A percentile compares a stretch with the other conserved stretches of the same genome.
Evolutionary conservation across 1,140 invertebrate species (phyloP).

Genomic region (Sinonovacula constricta): DNA sequence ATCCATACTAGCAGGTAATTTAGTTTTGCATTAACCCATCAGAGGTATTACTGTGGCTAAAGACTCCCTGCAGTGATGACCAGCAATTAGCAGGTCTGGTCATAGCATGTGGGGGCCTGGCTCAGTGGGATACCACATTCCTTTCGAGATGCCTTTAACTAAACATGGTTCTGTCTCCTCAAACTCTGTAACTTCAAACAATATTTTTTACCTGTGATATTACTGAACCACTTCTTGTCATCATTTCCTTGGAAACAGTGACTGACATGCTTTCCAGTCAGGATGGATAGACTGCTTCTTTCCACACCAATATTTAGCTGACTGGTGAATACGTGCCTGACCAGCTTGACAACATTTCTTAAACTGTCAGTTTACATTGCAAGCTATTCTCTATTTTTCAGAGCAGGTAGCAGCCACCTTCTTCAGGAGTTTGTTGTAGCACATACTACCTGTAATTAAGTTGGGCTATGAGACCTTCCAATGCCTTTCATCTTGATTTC

Average conservation of each 20-base stretch:
- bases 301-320: not conserved
- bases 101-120: no score
- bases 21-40: no score
- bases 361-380: not conserved
- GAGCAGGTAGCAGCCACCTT: not conserved
- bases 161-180: no score
- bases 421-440: not conserved
- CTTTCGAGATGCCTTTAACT: no score
- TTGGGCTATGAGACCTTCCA: not conserved
- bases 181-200: no score
- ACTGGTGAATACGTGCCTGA: not conserved
- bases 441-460: not conserved
- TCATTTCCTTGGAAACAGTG: not conserved
- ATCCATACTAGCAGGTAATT: no score
- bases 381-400: not conserved
- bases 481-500: not conserved
- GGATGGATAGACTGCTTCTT: not conserved
- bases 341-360: not conserved
- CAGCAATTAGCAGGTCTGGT: no score
- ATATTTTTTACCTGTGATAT: not conserved
- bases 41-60: no score
- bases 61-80: no score
- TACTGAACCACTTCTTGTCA: not conserved
- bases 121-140: no score
- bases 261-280: not conserved